phyloP scores from a whole-genome alignment of 2,888 invertebrate species.

The Athetis lepigone region DNA sequence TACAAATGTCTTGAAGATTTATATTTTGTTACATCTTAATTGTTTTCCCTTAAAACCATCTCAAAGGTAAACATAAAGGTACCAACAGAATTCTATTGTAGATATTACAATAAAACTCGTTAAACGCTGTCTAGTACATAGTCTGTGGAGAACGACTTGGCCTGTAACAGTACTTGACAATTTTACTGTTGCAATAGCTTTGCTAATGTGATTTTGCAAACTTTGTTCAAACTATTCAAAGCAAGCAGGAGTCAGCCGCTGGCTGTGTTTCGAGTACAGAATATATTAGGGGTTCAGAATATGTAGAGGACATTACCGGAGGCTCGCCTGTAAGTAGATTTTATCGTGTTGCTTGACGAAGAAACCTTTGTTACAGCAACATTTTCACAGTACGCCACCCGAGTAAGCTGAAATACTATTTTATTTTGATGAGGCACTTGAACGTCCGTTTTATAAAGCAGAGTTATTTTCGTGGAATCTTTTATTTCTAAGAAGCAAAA shows the following conservation, averaged over 20 bases:
- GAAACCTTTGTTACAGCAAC: slow-evolving; percentile 60
- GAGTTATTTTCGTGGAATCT: slow-evolving; percentile 26
- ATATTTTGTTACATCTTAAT: background rate
- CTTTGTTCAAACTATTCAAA: slow-evolving; percentile 67
- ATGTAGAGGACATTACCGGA: slow-evolving; percentile 70
- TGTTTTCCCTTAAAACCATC: background rate
- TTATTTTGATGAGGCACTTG: slow-evolving; percentile 29
- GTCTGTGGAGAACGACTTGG: slow-evolving; percentile 51
- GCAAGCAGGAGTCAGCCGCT: slow-evolving; percentile 56
- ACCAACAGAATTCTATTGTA: background rate
- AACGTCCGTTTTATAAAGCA: slow-evolving; percentile 22
- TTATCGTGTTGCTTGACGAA: slow-evolving; percentile 69
- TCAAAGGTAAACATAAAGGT: slow-evolving; percentile 1
- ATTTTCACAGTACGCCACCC: slow-evolving; percentile 54
- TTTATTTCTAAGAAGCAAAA: slow-evolving; percentile 28
- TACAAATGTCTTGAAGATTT: slow-evolving; percentile 1
- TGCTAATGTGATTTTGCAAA: slow-evolving; percentile 59
- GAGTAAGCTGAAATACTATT: slow-evolving; percentile 33
- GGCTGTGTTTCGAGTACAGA: slow-evolving; percentile 63
- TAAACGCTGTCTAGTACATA: slow-evolving; percentile 50
- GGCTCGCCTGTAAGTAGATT: slow-evolving; percentile 72
- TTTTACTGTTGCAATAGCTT: slow-evolving; percentile 56
- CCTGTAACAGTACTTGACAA: slow-evolving; percentile 59
- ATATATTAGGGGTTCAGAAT: no score
- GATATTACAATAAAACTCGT: slow-evolving; percentile 7